Evolutionary conservation across 2,797 vertebrate species (phyloP).

Genomic region (Gallinago stenura): DNA sequence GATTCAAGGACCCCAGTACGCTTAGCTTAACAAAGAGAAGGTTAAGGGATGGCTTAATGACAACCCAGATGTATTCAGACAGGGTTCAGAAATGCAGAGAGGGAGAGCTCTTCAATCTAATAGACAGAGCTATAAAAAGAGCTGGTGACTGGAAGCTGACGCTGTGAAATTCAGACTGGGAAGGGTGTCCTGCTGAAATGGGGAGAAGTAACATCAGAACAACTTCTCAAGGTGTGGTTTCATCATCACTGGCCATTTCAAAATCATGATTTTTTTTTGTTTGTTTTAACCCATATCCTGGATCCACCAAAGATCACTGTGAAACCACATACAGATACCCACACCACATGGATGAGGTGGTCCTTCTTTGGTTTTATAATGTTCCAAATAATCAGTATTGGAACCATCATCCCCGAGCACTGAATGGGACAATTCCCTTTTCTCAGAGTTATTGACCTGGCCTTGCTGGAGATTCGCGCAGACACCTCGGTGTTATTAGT

Average conservation of each 20-base stretch:
- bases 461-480: not conserved
- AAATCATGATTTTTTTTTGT: not conserved
- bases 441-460: not conserved
- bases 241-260: not conserved
- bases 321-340: fast-evolving
- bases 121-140: constrained; percentile 64
- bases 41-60: constrained; percentile 65
- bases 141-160: constrained; percentile 49
- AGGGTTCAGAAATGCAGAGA: constrained; percentile 17
- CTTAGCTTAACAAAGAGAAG: constrained; percentile 75
- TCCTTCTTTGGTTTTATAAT: not conserved
- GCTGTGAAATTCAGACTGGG: constrained; percentile 25
- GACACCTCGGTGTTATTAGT: not conserved
- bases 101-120: constrained; percentile 61
- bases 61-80: constrained; percentile 57
- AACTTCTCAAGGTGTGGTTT: not conserved
- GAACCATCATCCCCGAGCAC: not conserved
- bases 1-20: constrained; percentile 65
- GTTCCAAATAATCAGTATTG: not conserved
- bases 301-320: not conserved
- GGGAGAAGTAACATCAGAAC: not conserved
- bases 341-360: not conserved
- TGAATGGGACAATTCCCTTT: not conserved
- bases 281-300: not conserved
- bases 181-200: not conserved